Evolutionary conservation across 1,140 invertebrate genomes (phyloP), one percentile per base, ranked within the genome.

Genomic region (Chlorops oryzae): DNA sequence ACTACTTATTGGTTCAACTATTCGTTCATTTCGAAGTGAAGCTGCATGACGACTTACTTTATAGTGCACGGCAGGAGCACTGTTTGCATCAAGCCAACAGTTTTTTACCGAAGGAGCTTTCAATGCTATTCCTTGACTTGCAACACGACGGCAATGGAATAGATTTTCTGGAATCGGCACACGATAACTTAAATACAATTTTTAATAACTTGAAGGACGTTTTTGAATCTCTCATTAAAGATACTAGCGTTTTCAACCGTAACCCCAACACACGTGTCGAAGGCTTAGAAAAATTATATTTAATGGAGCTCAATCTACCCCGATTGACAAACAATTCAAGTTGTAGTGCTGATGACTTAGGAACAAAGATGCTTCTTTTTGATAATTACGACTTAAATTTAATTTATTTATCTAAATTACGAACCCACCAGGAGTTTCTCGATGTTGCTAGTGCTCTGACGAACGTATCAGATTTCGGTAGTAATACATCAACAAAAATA

Each of bases 1-100:
- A 57, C 5, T 69, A 64, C 59, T 37, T 69, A 47, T 50, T 70
- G 0, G 39, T 69, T 3, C 62, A 69, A 39, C 27, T 70, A 25
- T 56, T 67, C 1, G 52, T 49, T 0, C 57, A 69, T 21, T 65
- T 69, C 27, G 59, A 70, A 40, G 25, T 66, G 34, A 37, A 59
- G 10, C 21, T 57, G 25, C 61, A 64, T 9, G 63, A 62, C 20
- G 59, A 59, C 3, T 47, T 50, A 2, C 47, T 37, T 9, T 38
- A 56, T 39, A 39, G 35, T 15, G 49, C 34, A 2, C 63, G 61
- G 37, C 53, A 47, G 2, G 56, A 55, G 5, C 49, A 56, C 12
- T 69, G 66, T 24, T 23, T 70, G 24, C 46, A 57, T 13, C 55
- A 63, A 37, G 1, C 69, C 21, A 59, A 64, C 10, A 37, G 43